These are phyloP conservation scores for Timema cristinae DNA, from an alignment of 2,888 invertebrate species.

Conservation along the genomic window DNA sequence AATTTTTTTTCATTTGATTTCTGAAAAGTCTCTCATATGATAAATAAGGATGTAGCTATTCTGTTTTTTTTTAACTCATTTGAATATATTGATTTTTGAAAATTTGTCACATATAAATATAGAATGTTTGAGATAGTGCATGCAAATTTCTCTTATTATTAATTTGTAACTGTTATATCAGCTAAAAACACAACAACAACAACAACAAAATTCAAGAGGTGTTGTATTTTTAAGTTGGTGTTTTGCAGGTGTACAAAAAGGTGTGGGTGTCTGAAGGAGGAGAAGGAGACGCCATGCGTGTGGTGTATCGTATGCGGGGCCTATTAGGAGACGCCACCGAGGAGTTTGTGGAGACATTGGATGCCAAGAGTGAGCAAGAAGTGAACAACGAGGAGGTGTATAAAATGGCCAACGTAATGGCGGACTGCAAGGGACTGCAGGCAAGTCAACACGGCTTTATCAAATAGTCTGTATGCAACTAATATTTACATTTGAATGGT, in stretches of 20 bases:
- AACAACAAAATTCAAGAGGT: neutral
- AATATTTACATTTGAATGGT: no score
- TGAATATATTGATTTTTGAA: no score
- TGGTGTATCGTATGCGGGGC: conserved; percentile 97
- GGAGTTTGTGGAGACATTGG: conserved; percentile 94
- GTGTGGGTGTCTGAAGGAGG: conserved; percentile 78
- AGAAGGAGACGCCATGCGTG: conserved; percentile 95
- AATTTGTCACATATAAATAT: no score
- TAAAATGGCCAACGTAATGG: conserved; percentile 81
- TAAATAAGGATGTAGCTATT: no score
- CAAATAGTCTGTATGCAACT: no score
- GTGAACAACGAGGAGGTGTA: conserved; percentile 95
- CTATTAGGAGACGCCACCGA: conserved; percentile 97
- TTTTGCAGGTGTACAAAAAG: conserved; percentile 58
- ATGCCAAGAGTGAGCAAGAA: conserved; percentile 75
- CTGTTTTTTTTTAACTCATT: no score
- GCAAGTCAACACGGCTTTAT: conserved; percentile 38
- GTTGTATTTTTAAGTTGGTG: neutral
- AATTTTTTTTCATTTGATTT: no score
- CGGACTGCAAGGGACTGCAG: conserved; percentile 70
- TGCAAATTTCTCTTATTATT: no score
- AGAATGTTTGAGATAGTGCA: no score
- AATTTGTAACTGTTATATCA: no score
- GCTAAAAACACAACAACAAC: no score
- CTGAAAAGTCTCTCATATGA: no score